Evolutionary conservation across 2,888 invertebrate genomes (phyloP).

Genomic region (Disparrhopalites patrizii): DNA sequence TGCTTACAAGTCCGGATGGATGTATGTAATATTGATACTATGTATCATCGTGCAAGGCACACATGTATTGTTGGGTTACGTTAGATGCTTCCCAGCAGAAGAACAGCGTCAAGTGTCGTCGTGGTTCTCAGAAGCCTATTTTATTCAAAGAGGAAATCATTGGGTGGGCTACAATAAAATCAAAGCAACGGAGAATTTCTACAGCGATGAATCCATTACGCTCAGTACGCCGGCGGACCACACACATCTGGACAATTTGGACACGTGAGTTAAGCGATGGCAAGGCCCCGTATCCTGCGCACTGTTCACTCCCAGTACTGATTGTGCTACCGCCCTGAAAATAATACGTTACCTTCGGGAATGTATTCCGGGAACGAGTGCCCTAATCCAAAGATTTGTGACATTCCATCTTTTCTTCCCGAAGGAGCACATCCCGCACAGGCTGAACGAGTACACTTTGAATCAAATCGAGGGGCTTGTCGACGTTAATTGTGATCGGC

Average conservation of each 20-base stretch:
- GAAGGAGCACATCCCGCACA: slow-evolving; percentile 72
- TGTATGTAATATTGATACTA: too few relatives aligned
- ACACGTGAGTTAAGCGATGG: slow-evolving; percentile 80
- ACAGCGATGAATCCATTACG: slow-evolving; percentile 79
- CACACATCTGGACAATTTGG: slow-evolving; percentile 84
- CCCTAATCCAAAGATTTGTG: slow-evolving; percentile 71
- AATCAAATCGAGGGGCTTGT: slow-evolving; percentile 50
- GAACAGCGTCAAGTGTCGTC: too few relatives aligned
- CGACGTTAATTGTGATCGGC: not conserved
- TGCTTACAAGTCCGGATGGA: too few relatives aligned
- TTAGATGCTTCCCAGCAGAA: too few relatives aligned
- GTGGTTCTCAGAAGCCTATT: too few relatives aligned
- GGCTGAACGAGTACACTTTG: slow-evolving; percentile 13
- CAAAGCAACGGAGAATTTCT: slow-evolving; percentile 62
- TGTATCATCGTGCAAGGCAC: too few relatives aligned
- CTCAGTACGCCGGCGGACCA: slow-evolving; percentile 90
- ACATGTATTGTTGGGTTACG: too few relatives aligned
- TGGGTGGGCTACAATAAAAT: slow-evolving; percentile 87
- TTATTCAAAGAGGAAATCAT: slow-evolving; percentile 71
- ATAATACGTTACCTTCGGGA: slow-evolving; percentile 76
- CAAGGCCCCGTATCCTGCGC: slow-evolving; percentile 81
- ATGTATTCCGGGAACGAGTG: slow-evolving; percentile 61
- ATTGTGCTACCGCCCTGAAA: slow-evolving; percentile 71
- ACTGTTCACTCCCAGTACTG: slow-evolving; percentile 80
- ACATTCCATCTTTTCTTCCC: slow-evolving; percentile 89